These are phyloP conservation scores for Pinna nobilis DNA, from an alignment of 1,140 invertebrate genomes.

Conservation along the genomic window DNA sequence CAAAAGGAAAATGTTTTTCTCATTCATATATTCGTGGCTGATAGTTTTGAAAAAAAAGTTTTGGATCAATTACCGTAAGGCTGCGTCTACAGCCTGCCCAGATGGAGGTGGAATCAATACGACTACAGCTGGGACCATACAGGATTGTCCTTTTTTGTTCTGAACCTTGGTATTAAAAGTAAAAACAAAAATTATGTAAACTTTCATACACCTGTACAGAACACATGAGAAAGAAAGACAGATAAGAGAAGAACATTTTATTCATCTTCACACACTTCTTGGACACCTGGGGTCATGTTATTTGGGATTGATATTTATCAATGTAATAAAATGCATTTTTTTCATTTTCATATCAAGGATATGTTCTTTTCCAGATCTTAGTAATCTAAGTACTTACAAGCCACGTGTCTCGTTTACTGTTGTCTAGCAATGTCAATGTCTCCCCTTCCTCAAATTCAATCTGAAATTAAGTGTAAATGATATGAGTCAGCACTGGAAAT, in stretches of 20 bases:
- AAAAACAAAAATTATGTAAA: not conserved
- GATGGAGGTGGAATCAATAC: conserved; percentile 66
- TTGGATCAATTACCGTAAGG: conserved; percentile 67
- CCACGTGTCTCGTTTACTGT: conserved; percentile 62
- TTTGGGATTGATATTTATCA: not conserved
- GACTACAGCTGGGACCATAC: conserved; percentile 63
- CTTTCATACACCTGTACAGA: too few relatives aligned
- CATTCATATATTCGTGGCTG: too few relatives aligned
- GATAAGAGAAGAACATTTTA: too few relatives aligned
- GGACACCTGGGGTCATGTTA: not conserved
- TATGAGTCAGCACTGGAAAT: too few relatives aligned
- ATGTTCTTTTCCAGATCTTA: not conserved
- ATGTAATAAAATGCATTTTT: not conserved
- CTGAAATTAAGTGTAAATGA: conserved; percentile 53
- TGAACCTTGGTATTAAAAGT: conserved; percentile 55
- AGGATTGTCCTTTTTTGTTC: conserved; percentile 57
- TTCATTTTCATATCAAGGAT: too few relatives aligned
- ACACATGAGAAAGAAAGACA: too few relatives aligned
- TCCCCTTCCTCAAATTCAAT: conserved; percentile 67
- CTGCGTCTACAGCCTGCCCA: conserved; percentile 65
- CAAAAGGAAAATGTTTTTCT: too few relatives aligned
- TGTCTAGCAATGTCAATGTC: conserved; percentile 64
- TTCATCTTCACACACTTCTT: not conserved
- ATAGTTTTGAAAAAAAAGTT: too few relatives aligned
- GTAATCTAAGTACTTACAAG: conserved; percentile 44